Percentiles rank a stretch among this genome's conserved stretches.
Conservation (phyloP, 2,797 vertebrate genomes). For the Synanceia verrucosa region DNA sequence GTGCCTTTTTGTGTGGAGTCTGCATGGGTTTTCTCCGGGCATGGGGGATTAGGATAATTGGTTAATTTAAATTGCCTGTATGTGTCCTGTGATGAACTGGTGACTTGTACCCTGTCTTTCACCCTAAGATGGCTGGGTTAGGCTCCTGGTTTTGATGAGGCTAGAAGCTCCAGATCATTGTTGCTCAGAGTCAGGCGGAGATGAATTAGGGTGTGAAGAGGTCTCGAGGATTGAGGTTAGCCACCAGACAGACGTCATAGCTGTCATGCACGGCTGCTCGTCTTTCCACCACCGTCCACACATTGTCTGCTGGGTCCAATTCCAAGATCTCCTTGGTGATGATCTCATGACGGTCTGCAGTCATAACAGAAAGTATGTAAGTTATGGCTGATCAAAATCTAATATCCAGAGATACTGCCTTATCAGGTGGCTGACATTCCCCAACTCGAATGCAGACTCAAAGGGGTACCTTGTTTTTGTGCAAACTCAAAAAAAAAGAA, state of each 20-base stretch:
- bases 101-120: too few species aligned
- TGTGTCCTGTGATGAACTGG: too few species aligned
- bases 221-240: conserved; percentile 89
- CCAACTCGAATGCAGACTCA: neutral
- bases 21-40: too few species aligned
- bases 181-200: conserved; percentile 30
- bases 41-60: too few species aligned
- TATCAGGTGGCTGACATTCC: conserved; percentile 12
- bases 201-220: conserved; percentile 82
- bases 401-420: conserved; percentile 25
- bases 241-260: conserved; percentile 91
- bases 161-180: neutral
- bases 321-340: conserved; percentile 91
- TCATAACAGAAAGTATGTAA: conserved; percentile 32
- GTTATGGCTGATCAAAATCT: conserved; percentile 28
- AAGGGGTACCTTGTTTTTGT: neutral
- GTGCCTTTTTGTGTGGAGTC: too few species aligned
- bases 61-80: too few species aligned
- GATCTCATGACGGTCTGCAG: conserved; percentile 90
- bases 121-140: too few species aligned
- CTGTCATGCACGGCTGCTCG: conserved; percentile 89
- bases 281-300: conserved; percentile 87
- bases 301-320: conserved; percentile 87
- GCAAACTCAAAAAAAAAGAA: neutral
- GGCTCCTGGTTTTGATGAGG: neutral